phyloP scores from a whole-genome alignment of 2,113 vertebrate genomes.

The Esox niger region DNA sequence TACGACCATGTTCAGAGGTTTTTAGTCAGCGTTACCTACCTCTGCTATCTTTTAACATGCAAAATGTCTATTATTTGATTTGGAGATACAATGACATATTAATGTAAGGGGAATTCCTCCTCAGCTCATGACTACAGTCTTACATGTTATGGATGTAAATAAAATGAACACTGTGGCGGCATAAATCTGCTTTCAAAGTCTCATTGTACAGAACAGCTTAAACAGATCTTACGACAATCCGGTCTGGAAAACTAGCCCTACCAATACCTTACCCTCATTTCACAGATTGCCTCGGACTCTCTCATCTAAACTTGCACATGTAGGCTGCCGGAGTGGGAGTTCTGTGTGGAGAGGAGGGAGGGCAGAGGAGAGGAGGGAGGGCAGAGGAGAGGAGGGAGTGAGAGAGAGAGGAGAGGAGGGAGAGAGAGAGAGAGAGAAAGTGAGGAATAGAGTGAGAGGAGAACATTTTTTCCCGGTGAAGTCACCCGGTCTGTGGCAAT shows the following conservation, averaged over 20 bases:
- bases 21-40: not conserved
- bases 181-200: too few species aligned
- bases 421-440: conserved; percentile 18
- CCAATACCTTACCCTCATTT: not conserved
- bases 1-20: not conserved
- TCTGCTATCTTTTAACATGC: not conserved
- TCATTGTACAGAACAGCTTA: too few species aligned
- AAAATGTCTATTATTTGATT: not conserved
- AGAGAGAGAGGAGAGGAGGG: conserved; percentile 20
- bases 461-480: conserved; percentile 57
- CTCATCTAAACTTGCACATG: not conserved
- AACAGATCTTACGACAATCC: too few species aligned
- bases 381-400: conserved; percentile 33
- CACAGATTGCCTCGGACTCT: not conserved
- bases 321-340: not conserved
- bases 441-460: conserved; percentile 30
- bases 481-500: conserved; percentile 49
- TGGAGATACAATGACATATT: not conserved
- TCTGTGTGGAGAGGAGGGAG: not conserved
- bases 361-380: conserved; percentile 45
- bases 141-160: too few species aligned
- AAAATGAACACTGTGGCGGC: too few species aligned
- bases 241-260: too few species aligned
- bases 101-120: not conserved
- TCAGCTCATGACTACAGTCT: too few species aligned